phyloP scores from a whole-genome alignment of 2,888 invertebrate genomes.

The Polymixis flavicincta region DNA sequence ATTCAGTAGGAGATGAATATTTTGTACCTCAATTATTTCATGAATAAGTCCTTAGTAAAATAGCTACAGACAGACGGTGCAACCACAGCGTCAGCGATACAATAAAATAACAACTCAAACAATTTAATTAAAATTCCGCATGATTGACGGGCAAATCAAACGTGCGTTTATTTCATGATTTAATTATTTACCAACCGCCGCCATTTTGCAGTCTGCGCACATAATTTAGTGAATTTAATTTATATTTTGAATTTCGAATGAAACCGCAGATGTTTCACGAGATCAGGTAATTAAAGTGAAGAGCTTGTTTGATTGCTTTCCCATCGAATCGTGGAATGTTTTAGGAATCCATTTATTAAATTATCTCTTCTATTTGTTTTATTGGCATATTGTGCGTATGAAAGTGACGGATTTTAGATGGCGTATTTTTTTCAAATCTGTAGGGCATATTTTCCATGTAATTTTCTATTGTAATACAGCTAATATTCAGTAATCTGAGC shows the following conservation, averaged over 20 bases:
- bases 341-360: conserved; percentile 36
- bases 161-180: conserved; percentile 60
- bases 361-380: conserved; percentile 49
- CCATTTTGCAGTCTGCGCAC: conserved; percentile 63
- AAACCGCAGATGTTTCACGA: conserved; percentile 78
- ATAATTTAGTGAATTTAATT: conserved; percentile 74
- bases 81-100: not conserved
- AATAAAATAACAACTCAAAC: conserved; percentile 23
- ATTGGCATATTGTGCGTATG: not conserved
- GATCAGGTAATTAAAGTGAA: conserved; percentile 78
- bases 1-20: too few relatives aligned
- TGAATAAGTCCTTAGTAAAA: not conserved
- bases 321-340: conserved; percentile 39
- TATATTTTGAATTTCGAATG: conserved; percentile 66
- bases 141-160: conserved; percentile 61
- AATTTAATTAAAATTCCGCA: conserved; percentile 62
- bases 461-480: not conserved
- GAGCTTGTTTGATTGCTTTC: conserved; percentile 65
- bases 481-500: too few relatives aligned
- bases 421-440: not conserved
- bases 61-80: not conserved
- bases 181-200: conserved; percentile 64
- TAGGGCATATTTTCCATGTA: too few relatives aligned
- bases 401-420: not conserved
- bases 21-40: not conserved